Evolutionary conservation across 53 echinoderm and acorn worm genomes (phyloP).

Genomic region (Luidia sarsii): DNA sequence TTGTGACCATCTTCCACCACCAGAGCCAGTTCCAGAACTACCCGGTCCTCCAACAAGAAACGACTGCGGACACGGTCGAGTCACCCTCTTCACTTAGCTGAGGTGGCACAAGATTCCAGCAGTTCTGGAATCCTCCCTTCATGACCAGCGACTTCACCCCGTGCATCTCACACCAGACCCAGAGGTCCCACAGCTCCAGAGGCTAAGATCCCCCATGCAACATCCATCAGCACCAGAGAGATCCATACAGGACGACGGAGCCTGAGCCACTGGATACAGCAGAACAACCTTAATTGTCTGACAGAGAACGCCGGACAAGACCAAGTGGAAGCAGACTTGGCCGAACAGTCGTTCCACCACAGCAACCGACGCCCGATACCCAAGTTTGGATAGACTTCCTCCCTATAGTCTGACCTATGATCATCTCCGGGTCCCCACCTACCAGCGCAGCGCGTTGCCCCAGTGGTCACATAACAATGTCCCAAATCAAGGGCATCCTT

Average conservation of each 20-base stretch:
- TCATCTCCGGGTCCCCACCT: neutral
- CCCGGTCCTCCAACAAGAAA: neutral
- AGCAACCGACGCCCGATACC: neutral
- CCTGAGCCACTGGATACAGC: neutral
- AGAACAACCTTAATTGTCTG: neutral
- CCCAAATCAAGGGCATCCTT: neutral
- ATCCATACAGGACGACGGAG: neutral
- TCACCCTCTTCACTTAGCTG: neutral
- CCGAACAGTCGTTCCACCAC: too few relatives aligned
- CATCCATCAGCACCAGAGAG: neutral
- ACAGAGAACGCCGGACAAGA: neutral
- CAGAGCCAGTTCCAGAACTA: neutral
- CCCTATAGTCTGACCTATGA: neutral
- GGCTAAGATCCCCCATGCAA: too few relatives aligned
- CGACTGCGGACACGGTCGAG: neutral
- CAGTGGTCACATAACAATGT: too few relatives aligned
- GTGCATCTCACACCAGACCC: neutral
- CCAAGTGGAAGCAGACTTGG: neutral
- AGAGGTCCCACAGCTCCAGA: neutral
- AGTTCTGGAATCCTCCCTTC: neutral
- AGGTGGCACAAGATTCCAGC: neutral
- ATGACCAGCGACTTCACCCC: neutral
- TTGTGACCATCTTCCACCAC: conserved; percentile 5
- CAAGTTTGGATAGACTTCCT: neutral
- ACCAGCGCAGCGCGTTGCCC: neutral